Evolutionary conservation across 2,113 vertebrate genomes (phyloP).

Genomic region (Caranx ignobilis): DNA sequence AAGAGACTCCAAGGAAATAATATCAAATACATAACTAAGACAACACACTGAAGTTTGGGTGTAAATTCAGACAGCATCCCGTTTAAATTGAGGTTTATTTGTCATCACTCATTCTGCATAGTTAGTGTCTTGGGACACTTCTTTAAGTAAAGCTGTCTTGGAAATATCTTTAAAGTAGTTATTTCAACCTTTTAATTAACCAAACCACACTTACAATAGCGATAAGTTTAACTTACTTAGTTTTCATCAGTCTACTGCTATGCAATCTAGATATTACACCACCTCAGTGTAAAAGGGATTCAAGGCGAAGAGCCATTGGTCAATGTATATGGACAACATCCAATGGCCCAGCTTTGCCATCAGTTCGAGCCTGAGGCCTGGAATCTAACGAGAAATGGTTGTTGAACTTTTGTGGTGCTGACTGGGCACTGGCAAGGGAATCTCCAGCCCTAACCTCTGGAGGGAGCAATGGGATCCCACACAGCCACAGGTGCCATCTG

Average conservation of each 20-base stretch:
- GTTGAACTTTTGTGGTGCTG: conserved; percentile 67
- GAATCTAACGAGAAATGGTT: conserved; percentile 40
- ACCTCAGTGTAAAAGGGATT: neutral
- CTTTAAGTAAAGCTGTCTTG: conserved; percentile 22
- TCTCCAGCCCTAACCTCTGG: conserved; percentile 56
- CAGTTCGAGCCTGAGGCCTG: conserved; percentile 25
- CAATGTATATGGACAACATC: conserved; percentile 5
- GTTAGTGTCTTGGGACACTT: conserved; percentile 48
- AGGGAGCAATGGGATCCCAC: conserved; percentile 62
- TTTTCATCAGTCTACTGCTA: neutral
- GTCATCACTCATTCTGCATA: conserved; percentile 60
- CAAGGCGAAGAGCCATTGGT: neutral
- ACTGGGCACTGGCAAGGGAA: conserved; percentile 70
- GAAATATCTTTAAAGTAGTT: conserved; percentile 45
- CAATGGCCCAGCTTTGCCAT: conserved; percentile 19
- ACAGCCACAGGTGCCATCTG: conserved; percentile 74
- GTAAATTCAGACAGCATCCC: conserved; percentile 65
- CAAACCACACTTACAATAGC: conserved; percentile 5
- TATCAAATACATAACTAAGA: conserved; percentile 81
- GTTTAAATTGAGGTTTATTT: conserved; percentile 73
- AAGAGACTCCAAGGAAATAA: conserved; percentile 83
- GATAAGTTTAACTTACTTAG: neutral
- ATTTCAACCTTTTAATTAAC: conserved; percentile 40
- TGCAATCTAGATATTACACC: neutral
- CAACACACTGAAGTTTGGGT: conserved; percentile 62